Base-by-base conservation (phyloP, 2,797 vertebrate species). In the Dendrocincla fuliginosa region DNA sequence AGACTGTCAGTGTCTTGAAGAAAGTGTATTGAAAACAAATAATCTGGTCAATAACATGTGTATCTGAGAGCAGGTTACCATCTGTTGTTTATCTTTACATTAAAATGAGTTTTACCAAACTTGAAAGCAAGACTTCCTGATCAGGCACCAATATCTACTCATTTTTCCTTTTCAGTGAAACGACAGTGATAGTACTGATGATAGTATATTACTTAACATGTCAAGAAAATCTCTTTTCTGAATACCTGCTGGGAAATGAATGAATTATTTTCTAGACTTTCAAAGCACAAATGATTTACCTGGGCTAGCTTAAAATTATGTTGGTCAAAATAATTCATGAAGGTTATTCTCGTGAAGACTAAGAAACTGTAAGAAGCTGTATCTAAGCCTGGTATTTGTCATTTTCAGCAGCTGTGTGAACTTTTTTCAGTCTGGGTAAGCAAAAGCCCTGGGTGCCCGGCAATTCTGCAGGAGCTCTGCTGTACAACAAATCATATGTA, bases 201-300 rank as follows among this genome's bases (percentile, higher is more conserved):
- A 70, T 53, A 77, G 50, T 46, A 73, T 63, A 78, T 47, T 69
- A 14, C 64, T 87, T 74, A 89, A 9, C n/a, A 63, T 68, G 59
- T 78, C 59, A 68, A 50, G 63, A 89, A 89, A 93, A 85, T 76
- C 5, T 90, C 9, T 68, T 84, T 89, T 75, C 56, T 75, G 75
- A 89, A 41, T 77, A 71, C 68, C 64, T 89, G 64, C 78, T 87
- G 78, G 70, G 68, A 80, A 33, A 44, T 3, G 9, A 79, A 92
- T 84, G 16, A 90, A 73, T 69, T 70, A 87, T 85, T 93, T 92
- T 52, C 65, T 74, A 83, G 60, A 24, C 13, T 89, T 93, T 83
- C 53, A 85, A 85, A 84, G 57, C 7, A 92, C n/a, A 90, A 89
- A 50, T 39, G 3, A 84, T 86, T 91, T 81, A 85, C 17, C 30